phyloP scores from a whole-genome alignment of 1,140 invertebrate species.

The Procambarus virginalis region DNA sequence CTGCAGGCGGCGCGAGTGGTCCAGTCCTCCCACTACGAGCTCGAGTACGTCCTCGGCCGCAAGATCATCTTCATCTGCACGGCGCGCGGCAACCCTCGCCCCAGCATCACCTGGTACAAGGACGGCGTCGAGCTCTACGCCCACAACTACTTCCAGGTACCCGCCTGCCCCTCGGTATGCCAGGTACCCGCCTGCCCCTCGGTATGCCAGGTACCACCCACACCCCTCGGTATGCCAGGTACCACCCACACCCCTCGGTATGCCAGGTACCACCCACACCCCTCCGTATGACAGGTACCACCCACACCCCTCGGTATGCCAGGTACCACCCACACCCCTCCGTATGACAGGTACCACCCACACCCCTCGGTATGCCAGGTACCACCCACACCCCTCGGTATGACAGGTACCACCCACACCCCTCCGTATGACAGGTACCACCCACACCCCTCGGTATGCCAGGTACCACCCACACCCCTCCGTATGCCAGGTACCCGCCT shows the following conservation, averaged over 20 bases:
- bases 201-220: not conserved
- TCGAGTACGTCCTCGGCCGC: slow-evolving; percentile 92
- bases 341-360: not conserved
- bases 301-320: not conserved
- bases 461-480: too few species aligned
- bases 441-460: too few species aligned
- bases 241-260: not conserved
- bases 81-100: slow-evolving; percentile 87
- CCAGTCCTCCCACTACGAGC: slow-evolving; percentile 92
- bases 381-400: too few species aligned
- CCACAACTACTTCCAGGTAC: slow-evolving; percentile 89
- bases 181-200: not conserved
- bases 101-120: slow-evolving; percentile 94
- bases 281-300: not conserved
- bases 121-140: slow-evolving; percentile 92
- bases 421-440: too few species aligned
- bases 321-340: not conserved
- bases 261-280: not conserved
- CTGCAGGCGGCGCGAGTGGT: slow-evolving; percentile 90
- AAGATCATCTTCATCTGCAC: slow-evolving; percentile 94
- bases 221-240: not conserved
- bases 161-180: not conserved
- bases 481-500: too few species aligned
- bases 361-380: not conserved
- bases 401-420: too few species aligned